Conservation (phyloP, 2,797 vertebrate genomes). For the Falco rusticolus region DNA sequence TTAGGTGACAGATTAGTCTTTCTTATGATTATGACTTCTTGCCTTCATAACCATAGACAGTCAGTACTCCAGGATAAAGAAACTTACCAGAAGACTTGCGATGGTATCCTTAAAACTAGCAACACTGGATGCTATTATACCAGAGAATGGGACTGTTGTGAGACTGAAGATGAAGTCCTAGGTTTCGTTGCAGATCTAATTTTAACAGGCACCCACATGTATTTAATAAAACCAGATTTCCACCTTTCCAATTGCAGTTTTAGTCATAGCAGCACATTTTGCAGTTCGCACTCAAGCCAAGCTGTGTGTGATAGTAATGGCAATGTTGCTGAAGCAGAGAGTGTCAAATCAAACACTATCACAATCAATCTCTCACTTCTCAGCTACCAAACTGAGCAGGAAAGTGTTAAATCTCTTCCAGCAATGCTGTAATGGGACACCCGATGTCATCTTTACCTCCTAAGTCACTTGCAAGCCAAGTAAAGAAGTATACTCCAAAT, state of each 20-base stretch:
- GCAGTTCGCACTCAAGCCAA: neutral
- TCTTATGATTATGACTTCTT: neutral
- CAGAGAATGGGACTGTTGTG: neutral
- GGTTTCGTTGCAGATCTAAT: neutral
- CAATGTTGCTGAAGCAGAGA: neutral
- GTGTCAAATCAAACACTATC: neutral
- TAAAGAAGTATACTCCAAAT: conserved; percentile 9
- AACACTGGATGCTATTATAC: neutral
- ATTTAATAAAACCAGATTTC: conserved; percentile 22
- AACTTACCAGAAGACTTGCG: neutral
- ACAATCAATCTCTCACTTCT: neutral
- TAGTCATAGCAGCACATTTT: conserved; percentile 5
- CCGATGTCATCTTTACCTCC: neutral
- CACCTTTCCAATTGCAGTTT: neutral
- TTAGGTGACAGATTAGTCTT: neutral
- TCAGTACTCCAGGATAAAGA: neutral
- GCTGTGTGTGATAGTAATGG: neutral
- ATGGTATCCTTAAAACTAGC: neutral
- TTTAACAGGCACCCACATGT: neutral
- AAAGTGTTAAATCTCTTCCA: conserved; percentile 40
- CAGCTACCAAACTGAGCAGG: neutral
- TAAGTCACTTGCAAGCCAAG: neutral
- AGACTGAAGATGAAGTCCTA: neutral
- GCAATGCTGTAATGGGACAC: neutral
- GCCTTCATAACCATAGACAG: neutral